A percentile compares a stretch with the other conserved stretches of the same genome.
phyloP scores from a whole-genome alignment of 2,888 invertebrate genomes.

The Panzeria rudis region DNA sequence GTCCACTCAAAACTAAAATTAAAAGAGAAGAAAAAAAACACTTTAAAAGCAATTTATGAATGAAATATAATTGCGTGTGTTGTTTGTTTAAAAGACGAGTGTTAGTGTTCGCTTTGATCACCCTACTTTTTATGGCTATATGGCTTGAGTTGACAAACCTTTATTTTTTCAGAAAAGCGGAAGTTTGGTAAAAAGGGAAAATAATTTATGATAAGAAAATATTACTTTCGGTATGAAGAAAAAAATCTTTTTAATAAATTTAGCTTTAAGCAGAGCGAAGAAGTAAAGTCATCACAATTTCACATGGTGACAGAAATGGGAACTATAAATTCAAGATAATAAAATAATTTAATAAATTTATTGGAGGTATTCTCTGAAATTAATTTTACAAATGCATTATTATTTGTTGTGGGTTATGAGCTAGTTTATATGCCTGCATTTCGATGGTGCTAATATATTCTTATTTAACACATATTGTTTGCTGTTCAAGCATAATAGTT shows the following conservation, averaged over 20 bases:
- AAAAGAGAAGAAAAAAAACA: not conserved
- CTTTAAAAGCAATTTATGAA: conserved; percentile 45
- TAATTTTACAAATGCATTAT: too few relatives aligned
- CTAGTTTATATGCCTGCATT: too few relatives aligned
- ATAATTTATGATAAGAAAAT: conserved; percentile 3
- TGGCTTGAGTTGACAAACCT: not conserved
- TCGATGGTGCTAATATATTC: too few relatives aligned
- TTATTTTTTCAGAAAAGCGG: conserved; percentile 1
- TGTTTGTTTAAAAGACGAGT: not conserved
- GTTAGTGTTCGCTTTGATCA: not conserved
- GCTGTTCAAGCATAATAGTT: too few relatives aligned
- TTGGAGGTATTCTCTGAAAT: too few relatives aligned
- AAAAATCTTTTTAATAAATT: not conserved
- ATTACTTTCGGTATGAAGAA: not conserved
- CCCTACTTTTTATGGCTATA: conserved; percentile 22
- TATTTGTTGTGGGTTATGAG: too few relatives aligned
- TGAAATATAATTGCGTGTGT: conserved; percentile 41
- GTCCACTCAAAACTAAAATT: conserved; percentile 60
- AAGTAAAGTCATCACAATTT: not conserved
- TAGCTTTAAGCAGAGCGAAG: not conserved
- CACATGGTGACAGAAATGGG: not conserved
- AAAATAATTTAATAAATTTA: too few relatives aligned
- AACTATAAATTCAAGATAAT: not conserved
- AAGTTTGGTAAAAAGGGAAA: conserved; percentile 12
- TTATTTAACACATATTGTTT: too few relatives aligned